These are phyloP conservation scores for Platycercus adscitus DNA, from an alignment of 2,113 vertebrate species.

Conservation along the genomic window DNA sequence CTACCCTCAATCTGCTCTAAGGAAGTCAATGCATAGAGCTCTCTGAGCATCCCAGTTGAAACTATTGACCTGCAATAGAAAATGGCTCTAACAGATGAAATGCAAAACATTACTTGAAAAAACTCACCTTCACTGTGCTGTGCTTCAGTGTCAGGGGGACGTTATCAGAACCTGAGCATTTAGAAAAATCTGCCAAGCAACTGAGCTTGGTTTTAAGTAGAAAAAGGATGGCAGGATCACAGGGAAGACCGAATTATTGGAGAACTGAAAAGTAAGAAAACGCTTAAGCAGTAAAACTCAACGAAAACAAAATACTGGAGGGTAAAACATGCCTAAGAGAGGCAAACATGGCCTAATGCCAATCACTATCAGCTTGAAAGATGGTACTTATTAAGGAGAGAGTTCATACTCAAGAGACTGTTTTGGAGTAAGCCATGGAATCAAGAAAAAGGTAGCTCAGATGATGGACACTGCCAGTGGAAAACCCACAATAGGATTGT, in stretches of 20 bases:
- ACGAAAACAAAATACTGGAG: slow-evolving; percentile 64
- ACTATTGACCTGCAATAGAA: background rate
- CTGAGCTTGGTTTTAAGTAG: slow-evolving; percentile 30
- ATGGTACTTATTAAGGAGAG: slow-evolving; percentile 45
- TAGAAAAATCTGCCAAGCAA: background rate
- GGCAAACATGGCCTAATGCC: slow-evolving; percentile 7
- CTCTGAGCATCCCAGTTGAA: background rate
- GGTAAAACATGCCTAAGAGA: slow-evolving; percentile 35
- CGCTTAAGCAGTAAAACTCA: slow-evolving; percentile 58
- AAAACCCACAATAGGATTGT: background rate
- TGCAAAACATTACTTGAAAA: background rate
- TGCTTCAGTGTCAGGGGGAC: background rate
- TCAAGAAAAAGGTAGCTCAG: background rate
- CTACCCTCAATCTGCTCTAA: background rate
- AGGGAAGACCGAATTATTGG: slow-evolving; percentile 43
- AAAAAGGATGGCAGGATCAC: slow-evolving; percentile 41
- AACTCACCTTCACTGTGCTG: background rate
- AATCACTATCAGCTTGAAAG: background rate
- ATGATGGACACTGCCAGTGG: background rate
- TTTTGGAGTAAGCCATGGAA: background rate
- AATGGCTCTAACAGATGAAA: background rate
- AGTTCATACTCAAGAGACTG: slow-evolving; percentile 3
- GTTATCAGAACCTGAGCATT: slow-evolving; percentile 26
- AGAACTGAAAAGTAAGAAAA: slow-evolving; percentile 48
- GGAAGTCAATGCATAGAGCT: background rate